phyloP scores from a whole-genome alignment of 2,888 invertebrate species.

The Neoitamus cyanurus region DNA sequence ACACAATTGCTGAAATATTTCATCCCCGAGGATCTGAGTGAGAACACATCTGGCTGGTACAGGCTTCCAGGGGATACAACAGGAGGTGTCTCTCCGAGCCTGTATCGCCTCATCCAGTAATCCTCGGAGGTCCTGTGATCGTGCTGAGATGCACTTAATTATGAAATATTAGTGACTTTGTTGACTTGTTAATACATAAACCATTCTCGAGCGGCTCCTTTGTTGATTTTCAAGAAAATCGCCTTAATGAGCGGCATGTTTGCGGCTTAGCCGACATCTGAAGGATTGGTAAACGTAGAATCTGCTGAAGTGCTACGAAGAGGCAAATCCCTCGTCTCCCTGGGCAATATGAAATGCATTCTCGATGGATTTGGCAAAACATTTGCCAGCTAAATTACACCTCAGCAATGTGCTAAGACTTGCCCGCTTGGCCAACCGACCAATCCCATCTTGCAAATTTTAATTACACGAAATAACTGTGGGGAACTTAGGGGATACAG shows the following conservation, averaged over 20 bases:
- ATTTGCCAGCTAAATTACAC: background rate
- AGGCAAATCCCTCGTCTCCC: background rate
- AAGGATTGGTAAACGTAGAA: background rate
- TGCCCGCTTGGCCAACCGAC: background rate
- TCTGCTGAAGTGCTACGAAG: background rate
- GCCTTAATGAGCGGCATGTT: conserved; percentile 23
- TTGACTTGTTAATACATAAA: conserved; percentile 31
- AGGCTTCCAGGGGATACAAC: background rate
- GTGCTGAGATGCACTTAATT: conserved; percentile 37
- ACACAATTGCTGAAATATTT: conserved; percentile 37
- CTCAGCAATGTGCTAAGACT: background rate
- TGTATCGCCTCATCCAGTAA: conserved; percentile 26
- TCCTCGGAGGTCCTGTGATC: conserved; percentile 28
- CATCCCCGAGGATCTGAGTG: conserved; percentile 5
- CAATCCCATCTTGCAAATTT: background rate
- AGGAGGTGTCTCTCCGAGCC: background rate
- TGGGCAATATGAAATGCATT: background rate
- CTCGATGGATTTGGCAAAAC: background rate
- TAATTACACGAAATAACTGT: background rate
- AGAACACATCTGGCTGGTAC: conserved; percentile 24
- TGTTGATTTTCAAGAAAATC: conserved; percentile 18
- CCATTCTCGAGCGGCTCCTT: background rate
- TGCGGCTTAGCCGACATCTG: conserved; percentile 2
- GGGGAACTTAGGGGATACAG: too few species aligned
- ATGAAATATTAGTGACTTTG: conserved; percentile 42